Evolutionary conservation across 2,113 vertebrate species (phyloP).

Genomic region (Tringa solitaria): DNA sequence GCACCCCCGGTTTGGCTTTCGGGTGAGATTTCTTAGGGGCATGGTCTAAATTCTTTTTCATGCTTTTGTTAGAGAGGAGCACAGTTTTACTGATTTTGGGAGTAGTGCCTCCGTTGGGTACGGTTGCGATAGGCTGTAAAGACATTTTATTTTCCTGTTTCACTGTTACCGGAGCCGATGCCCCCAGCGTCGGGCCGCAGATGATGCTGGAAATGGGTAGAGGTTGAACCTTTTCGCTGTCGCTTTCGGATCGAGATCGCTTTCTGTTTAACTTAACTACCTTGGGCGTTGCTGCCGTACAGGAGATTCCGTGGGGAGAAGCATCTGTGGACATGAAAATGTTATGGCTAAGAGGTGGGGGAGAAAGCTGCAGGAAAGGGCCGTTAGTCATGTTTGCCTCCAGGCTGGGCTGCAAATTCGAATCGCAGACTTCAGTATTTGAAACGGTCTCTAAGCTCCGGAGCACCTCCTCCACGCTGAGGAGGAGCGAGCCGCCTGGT

Average conservation of each 20-base stretch:
- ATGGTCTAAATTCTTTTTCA: conserved; percentile 89
- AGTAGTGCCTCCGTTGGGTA: conserved; percentile 86
- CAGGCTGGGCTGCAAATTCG: conserved; percentile 76
- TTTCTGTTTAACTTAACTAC: conserved; percentile 90
- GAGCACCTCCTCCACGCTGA: conserved; percentile 91
- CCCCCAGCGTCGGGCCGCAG: conserved; percentile 82
- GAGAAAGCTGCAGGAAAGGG: conserved; percentile 81
- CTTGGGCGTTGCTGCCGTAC: conserved; percentile 80
- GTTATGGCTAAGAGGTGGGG: conserved; percentile 81
- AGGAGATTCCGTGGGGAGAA: conserved; percentile 80
- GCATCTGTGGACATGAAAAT: conserved; percentile 77
- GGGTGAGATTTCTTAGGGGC: conserved; percentile 90
- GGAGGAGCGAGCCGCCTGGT: conserved; percentile 86
- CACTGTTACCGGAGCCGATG: conserved; percentile 81
- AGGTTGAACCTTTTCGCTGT: conserved; percentile 93
- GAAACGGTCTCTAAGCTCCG: conserved; percentile 92
- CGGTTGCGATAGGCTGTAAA: conserved; percentile 79
- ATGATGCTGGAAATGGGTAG: conserved; percentile 93
- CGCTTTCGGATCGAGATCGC: conserved; percentile 92
- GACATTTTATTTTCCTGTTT: conserved; percentile 85
- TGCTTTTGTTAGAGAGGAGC: conserved; percentile 85
- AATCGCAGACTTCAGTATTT: conserved; percentile 78
- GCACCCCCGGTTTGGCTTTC: conserved; percentile 88
- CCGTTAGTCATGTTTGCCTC: conserved; percentile 82
- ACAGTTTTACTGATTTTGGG: conserved; percentile 88